A percentile compares a stretch with the other conserved stretches of the same genome.
These are phyloP conservation scores for Nemotelus pantherinus DNA, from an alignment of 2,888 invertebrate species.

Conservation along the genomic window DNA sequence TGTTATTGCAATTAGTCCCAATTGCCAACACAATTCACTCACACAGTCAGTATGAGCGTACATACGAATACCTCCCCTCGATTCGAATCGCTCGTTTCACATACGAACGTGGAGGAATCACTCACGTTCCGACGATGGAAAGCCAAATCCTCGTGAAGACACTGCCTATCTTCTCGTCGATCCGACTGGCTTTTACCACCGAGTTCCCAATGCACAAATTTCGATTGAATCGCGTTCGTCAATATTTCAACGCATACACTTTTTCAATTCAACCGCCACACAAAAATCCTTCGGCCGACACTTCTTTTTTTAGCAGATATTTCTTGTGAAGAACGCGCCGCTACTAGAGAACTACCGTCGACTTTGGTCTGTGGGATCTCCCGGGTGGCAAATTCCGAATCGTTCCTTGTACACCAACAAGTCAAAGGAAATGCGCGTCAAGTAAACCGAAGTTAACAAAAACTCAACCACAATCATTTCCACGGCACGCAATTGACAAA, in stretches of 20 bases:
- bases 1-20: no score
- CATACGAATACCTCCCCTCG: no score
- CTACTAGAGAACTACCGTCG: slow-evolving; percentile 31
- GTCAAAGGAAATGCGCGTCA: background rate
- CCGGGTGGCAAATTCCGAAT: slow-evolving; percentile 31
- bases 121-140: no score
- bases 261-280: slow-evolving; percentile 1
- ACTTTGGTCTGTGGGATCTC: slow-evolving; percentile 9
- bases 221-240: background rate
- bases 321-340: slow-evolving; percentile 13
- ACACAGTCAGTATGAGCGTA: no score
- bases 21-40: no score
- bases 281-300: slow-evolving; percentile 9
- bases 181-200: background rate
- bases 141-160: no score
- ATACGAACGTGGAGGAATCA: no score
- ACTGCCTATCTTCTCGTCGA: no score
- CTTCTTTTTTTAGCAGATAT: slow-evolving; percentile 17
- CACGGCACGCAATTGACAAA: slow-evolving; percentile 34
- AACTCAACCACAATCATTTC: slow-evolving; percentile 14
- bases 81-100: no score
- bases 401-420: background rate
- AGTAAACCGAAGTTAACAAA: background rate
- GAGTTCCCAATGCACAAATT: background rate
- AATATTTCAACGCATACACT: slow-evolving; percentile 6